Evolutionary conservation across 2,113 vertebrate genomes (phyloP).

Genomic region (Pseudopipra pipra): DNA sequence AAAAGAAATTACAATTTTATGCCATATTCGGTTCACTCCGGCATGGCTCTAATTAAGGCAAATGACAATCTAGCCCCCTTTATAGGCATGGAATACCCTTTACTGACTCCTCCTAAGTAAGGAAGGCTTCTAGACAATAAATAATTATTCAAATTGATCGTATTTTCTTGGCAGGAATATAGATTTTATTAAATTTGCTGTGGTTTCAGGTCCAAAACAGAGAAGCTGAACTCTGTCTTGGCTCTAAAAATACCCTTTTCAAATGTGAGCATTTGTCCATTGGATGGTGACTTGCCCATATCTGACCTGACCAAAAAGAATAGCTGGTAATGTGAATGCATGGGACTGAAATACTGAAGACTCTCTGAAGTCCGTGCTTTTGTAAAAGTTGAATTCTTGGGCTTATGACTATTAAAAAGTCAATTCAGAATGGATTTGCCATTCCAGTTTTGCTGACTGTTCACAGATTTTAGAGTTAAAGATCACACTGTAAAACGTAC

Average conservation of each 20-base stretch:
- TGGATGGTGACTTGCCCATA: background rate
- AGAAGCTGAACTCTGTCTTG: background rate
- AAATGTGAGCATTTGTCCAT: background rate
- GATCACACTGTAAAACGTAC: background rate
- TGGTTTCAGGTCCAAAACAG: background rate
- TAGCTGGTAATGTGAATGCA: background rate
- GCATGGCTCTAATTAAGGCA: background rate
- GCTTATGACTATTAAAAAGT: background rate
- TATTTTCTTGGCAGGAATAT: background rate
- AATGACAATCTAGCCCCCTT: background rate
- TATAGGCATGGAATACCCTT: background rate
- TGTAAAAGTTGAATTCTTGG: background rate
- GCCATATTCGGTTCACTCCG: background rate
- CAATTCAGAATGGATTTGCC: background rate
- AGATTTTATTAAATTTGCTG: background rate
- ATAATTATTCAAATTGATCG: background rate
- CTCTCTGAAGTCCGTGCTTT: background rate
- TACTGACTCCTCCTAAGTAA: background rate
- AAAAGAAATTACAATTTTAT: background rate
- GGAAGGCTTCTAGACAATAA: background rate
- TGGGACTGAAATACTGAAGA: background rate
- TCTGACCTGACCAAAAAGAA: background rate
- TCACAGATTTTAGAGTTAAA: constrained; percentile 3
- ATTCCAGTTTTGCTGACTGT: background rate
- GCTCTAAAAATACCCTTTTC: background rate